Conservation (phyloP, 1,140 invertebrate genomes). For the Heliconius melpomene region DNA sequence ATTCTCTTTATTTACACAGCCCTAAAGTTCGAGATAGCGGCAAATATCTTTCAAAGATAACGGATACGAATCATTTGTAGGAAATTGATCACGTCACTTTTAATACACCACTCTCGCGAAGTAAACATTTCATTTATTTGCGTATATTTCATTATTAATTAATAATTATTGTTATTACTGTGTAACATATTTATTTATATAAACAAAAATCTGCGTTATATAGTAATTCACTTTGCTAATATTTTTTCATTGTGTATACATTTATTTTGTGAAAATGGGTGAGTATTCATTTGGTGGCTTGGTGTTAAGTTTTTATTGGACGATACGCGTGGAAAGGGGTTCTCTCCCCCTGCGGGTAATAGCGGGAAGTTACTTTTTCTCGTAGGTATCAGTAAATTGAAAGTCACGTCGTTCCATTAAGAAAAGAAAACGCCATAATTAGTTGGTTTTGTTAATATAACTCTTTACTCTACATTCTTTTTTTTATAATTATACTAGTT, state of each 20-base stretch:
- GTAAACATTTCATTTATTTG: neutral
- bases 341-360: too few species aligned
- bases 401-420: too few species aligned
- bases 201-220: too few species aligned
- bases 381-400: too few species aligned
- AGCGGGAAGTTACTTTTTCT: too few species aligned
- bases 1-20: neutral
- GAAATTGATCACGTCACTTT: conserved; percentile 2
- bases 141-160: neutral
- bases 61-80: conserved; percentile 7
- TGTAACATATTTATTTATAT: neutral
- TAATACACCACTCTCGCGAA: neutral
- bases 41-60: conserved; percentile 2
- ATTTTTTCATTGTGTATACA: too few species aligned
- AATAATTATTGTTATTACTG: neutral
- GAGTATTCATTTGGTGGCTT: too few species aligned
- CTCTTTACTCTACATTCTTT: neutral
- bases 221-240: too few species aligned
- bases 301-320: neutral
- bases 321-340: neutral
- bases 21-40: conserved; percentile 3
- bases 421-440: too few species aligned
- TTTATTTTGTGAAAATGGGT: too few species aligned
- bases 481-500: too few species aligned
- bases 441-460: too few species aligned